These are phyloP conservation scores for Eupithecia tripunctaria DNA, from an alignment of 2,888 invertebrate genomes.

Conservation along the genomic window DNA sequence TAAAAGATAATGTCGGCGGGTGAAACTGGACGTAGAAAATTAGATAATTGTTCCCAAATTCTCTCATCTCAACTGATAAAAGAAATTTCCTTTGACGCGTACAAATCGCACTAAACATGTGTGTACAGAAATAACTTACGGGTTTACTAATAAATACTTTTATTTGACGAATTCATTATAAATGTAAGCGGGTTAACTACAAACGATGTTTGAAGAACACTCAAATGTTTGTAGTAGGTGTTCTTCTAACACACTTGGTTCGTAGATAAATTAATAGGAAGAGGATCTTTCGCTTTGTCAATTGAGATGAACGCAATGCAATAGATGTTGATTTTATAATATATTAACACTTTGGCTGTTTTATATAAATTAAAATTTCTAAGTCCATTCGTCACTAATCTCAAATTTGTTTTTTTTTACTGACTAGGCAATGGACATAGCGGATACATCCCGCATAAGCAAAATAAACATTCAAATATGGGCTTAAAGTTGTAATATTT, in stretches of 20 bases:
- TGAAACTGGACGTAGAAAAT: constrained; percentile 7
- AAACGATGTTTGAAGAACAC: too few relatives aligned
- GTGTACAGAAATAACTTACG: neutral
- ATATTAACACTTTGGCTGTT: neutral
- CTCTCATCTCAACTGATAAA: neutral
- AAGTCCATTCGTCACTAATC: neutral
- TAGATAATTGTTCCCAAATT: neutral
- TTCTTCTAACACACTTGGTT: too few relatives aligned
- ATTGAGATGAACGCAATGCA: neutral
- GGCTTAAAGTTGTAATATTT: too few relatives aligned
- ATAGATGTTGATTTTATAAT: neutral
- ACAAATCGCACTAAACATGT: neutral
- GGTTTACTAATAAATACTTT: too few relatives aligned
- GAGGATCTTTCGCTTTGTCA: neutral
- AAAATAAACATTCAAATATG: too few relatives aligned
- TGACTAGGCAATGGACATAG: too few relatives aligned
- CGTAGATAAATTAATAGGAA: neutral
- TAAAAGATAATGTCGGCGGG: neutral
- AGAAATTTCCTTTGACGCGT: neutral
- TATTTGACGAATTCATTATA: too few relatives aligned
- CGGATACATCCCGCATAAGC: too few relatives aligned
- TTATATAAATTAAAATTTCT: constrained; percentile 1
- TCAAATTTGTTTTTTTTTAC: too few relatives aligned
- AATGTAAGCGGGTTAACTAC: too few relatives aligned
- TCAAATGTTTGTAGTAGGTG: too few relatives aligned